Conservation (phyloP, 2,888 invertebrate species). For the Oasisia sp. region DNA sequence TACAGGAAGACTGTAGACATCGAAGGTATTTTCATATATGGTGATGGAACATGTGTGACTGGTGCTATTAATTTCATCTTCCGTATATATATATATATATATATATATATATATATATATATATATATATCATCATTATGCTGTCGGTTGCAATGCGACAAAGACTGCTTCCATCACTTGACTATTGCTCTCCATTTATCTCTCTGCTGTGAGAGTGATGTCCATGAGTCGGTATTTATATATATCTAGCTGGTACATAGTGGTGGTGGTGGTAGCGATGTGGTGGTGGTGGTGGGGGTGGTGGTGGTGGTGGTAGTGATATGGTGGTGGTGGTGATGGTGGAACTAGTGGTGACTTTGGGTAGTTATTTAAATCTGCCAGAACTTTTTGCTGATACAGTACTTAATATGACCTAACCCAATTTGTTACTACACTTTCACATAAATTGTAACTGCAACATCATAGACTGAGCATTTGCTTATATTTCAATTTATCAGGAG, state of each 20-base stretch:
- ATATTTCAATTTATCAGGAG: neutral
- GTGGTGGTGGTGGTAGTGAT: no score
- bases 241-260: no score
- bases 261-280: no score
- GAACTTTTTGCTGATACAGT: neutral
- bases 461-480: neutral
- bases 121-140: no score
- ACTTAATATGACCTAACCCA: neutral
- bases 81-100: no score
- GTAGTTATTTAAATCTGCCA: neutral
- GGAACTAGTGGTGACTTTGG: neutral
- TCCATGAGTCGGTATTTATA: no score
- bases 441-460: neutral
- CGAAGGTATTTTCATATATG: neutral
- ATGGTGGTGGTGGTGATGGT: neutral
- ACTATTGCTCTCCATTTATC: no score
- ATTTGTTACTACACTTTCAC: neutral
- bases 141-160: no score
- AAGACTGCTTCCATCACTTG: no score
- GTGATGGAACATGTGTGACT: slow-evolving; percentile 18
- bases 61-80: slow-evolving; percentile 26
- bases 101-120: no score
- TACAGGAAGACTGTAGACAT: neutral
- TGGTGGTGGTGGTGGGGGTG: no score
- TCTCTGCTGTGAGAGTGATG: no score